These are phyloP conservation scores for Oreochromis tanganicae DNA, from an alignment of 2,113 vertebrate species.

Conservation along the genomic window DNA sequence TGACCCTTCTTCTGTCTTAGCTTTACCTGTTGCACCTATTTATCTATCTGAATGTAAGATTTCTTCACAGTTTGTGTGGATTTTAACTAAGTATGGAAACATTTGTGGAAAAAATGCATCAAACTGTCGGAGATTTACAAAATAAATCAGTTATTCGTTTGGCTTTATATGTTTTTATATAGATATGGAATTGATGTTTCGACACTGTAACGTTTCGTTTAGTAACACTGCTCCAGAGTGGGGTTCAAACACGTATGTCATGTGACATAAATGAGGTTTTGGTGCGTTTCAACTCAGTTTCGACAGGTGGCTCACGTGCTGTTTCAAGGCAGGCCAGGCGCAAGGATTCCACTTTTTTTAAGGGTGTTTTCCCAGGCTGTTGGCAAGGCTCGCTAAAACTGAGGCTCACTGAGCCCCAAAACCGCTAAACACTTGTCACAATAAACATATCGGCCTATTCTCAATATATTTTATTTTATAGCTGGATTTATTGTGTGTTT, in stretches of 20 bases:
- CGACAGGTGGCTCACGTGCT: neutral
- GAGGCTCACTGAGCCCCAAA: neutral
- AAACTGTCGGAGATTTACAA: conserved; percentile 56
- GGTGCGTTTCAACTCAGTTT: neutral
- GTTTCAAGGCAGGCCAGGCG: neutral
- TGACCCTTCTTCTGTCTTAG: conserved; percentile 17
- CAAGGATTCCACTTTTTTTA: neutral
- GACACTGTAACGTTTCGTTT: neutral
- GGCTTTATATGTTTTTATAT: neutral
- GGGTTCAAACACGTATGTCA: neutral
- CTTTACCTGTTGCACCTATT: conserved; percentile 47
- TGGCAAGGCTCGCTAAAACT: neutral
- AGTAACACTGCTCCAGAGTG: neutral
- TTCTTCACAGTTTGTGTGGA: conserved; percentile 49
- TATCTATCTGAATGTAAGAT: conserved; percentile 51
- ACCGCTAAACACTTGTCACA: neutral
- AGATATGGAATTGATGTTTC: neutral
- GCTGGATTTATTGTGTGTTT: neutral
- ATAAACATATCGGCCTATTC: neutral
- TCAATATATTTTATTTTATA: neutral
- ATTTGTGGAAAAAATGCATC: conserved; percentile 40
- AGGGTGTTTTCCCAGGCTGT: neutral
- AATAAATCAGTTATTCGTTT: conserved; percentile 60
- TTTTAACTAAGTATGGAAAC: conserved; percentile 51
- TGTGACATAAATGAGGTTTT: neutral